Percentiles rank a stretch among this genome's conserved stretches.
These are phyloP conservation scores for Brachionus paranguensis DNA, from an alignment of 1,140 invertebrate species.

Conservation along the genomic window DNA sequence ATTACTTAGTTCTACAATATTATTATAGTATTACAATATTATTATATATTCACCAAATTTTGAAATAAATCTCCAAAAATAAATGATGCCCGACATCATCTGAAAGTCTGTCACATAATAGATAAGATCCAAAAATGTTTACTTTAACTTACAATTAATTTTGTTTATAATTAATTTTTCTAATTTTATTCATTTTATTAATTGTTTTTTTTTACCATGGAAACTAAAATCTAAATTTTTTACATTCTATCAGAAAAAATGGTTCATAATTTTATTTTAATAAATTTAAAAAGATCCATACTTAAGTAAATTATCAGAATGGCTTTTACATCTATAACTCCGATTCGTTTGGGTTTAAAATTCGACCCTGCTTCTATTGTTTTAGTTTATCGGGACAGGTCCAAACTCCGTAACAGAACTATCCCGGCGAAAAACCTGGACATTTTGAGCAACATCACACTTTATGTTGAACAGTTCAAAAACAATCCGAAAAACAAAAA, in stretches of 20 bases:
- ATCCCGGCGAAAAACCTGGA: slow-evolving; percentile 33
- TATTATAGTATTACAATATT: no score
- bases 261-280: background rate
- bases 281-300: no score
- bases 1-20: no score
- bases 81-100: no score
- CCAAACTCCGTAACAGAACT: slow-evolving; percentile 5
- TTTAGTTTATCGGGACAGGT: slow-evolving; percentile 1
- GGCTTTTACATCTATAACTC: slow-evolving; percentile 16
- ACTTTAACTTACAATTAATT: no score
- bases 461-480: slow-evolving; percentile 7
- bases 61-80: no score
- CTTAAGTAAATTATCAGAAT: background rate
- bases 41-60: no score
- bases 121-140: no score
- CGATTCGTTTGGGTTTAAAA: background rate
- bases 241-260: background rate
- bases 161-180: no score
- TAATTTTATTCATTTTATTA: background rate
- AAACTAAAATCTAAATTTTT: background rate
- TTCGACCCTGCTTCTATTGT: slow-evolving; percentile 7
- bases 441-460: background rate
- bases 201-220: background rate
- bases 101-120: no score
- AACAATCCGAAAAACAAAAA: background rate